Percentiles rank a stretch among this genome's conserved stretches.
Conservation (phyloP, 2,888 invertebrate species). For the Drosophila histrio region DNA sequence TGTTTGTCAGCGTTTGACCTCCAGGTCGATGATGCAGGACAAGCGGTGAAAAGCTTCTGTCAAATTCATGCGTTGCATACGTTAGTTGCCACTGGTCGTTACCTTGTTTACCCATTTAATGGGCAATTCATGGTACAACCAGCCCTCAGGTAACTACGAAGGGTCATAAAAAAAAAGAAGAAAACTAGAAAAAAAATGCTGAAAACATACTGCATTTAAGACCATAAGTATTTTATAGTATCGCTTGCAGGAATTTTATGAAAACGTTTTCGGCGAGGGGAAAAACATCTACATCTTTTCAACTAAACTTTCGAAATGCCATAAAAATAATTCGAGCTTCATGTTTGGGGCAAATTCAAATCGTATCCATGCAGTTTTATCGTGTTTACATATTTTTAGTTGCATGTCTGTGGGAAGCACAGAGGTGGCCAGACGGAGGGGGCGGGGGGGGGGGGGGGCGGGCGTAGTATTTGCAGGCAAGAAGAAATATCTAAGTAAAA, state of each 20-base stretch:
- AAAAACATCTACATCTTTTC: conserved; percentile 25
- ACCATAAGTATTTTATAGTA: conserved; percentile 21
- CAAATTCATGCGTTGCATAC: conserved; percentile 7
- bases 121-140: conserved; percentile 16
- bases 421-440: not conserved
- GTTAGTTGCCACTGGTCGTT: conserved; percentile 1
- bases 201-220: conserved; percentile 8
- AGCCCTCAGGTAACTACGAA: conserved; percentile 8
- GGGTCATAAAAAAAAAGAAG: conserved; percentile 5
- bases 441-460: not conserved
- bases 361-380: conserved; percentile 27
- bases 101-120: conserved; percentile 20
- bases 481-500: not conserved
- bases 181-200: not conserved
- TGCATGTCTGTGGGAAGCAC: conserved; percentile 18
- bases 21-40: not conserved
- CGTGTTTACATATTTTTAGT: conserved; percentile 32
- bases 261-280: not conserved
- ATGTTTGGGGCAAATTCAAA: conserved; percentile 33
- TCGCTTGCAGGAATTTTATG: conserved; percentile 11
- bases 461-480: not conserved
- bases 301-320: conserved; percentile 33
- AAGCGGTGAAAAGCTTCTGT: not conserved
- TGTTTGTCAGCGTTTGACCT: not conserved
- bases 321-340: conserved; percentile 35